A percentile compares a stretch with the other conserved stretches of the same genome.
phyloP scores from a whole-genome alignment of 2,113 vertebrate genomes.

The Sphyrna mokarran region DNA sequence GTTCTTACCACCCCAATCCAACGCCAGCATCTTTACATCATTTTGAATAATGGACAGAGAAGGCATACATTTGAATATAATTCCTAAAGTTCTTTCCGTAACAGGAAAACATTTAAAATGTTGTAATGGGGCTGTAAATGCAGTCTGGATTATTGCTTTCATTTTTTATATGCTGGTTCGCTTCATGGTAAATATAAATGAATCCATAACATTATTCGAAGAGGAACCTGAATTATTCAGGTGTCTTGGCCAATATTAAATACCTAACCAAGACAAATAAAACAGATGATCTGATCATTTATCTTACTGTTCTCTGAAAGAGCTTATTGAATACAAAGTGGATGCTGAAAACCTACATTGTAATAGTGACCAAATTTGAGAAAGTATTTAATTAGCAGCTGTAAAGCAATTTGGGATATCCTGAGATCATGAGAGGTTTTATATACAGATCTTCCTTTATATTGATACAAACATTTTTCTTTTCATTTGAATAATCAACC shows the following conservation, averaged over 20 bases:
- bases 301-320: not conserved
- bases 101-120: not conserved
- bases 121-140: not conserved
- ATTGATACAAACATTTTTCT: not conserved
- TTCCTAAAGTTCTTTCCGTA: not conserved
- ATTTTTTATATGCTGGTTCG: conserved; percentile 72
- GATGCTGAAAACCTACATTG: not conserved
- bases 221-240: not conserved
- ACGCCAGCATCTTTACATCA: no score
- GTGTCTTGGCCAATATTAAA: not conserved
- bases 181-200: conserved; percentile 53
- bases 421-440: not conserved
- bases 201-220: not conserved
- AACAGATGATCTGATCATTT: not conserved
- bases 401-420: not conserved
- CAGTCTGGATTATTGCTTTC: not conserved
- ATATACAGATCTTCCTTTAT: not conserved
- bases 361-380: not conserved
- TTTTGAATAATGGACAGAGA: not conserved
- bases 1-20: no score
- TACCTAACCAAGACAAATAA: not conserved
- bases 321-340: not conserved
- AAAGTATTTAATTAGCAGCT: not conserved
- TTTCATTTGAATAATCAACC: not conserved
- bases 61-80: not conserved